Base-by-base conservation (phyloP, 2,888 invertebrate genomes). In the Ectobius pallidus region DNA sequence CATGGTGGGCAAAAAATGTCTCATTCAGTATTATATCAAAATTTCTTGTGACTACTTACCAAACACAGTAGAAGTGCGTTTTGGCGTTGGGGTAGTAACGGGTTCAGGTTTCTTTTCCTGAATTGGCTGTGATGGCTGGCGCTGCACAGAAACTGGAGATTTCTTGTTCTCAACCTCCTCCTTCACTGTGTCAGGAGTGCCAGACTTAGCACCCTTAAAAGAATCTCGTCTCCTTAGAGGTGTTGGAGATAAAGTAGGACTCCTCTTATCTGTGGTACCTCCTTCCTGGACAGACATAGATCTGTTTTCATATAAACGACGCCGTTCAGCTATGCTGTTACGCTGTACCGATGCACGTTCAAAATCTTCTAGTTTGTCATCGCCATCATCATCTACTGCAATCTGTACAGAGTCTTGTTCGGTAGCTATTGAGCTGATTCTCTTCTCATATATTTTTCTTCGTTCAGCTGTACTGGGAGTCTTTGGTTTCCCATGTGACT, bases 1-100 rank as follows among this genome's bases (percentile, higher is more conserved):
- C n/a, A n/a, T n/a, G n/a, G n/a, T n/a, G n/a, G n/a, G n/a, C n/a
- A n/a, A n/a, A n/a, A n/a, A n/a, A n/a, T n/a, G n/a, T n/a, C n/a
- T n/a, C n/a, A n/a, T n/a, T n/a, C n/a, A n/a, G n/a, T n/a, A n/a
- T n/a, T n/a, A n/a, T n/a, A n/a, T n/a, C n/a, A n/a, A n/a, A n/a
- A n/a, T n/a, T n/a, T n/a, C n/a, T n/a, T n/a, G n/a, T n/a, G n/a
- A n/a, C 34, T 11, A 65, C 63, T 83, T 81, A 90, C 93, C 94
- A 80, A 94, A 94, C 1, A 94, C 94, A 14, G 94, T 94, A 0
- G 94, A 94, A 0, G 93, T 94, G 78, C 94, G 86, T 79, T 94
- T 94, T 0, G 93, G 92, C 0, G 91, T 89, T 2, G 91, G 89
- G 9, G 85, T 83, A 1, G 82, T 79, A 32, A 82, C 81, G 2